These are phyloP conservation scores for Aurelia aurita DNA, from an alignment of 30 jellyfish, hydroid and myxozoan species.

Conservation along the genomic window DNA sequence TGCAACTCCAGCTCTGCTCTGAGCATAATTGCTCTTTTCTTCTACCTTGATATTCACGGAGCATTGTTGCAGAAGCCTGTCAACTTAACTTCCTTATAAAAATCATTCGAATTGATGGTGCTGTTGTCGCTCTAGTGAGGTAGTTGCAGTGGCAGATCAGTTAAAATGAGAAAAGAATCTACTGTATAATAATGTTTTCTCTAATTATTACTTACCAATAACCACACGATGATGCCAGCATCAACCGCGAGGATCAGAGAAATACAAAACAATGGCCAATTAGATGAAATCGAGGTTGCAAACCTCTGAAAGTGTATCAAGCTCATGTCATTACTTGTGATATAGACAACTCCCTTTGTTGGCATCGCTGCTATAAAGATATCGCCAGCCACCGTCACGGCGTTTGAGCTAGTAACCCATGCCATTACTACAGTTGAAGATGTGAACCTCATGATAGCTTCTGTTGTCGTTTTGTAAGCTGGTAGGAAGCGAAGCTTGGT, in stretches of 20 bases:
- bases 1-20: too few relatives aligned
- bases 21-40: too few relatives aligned
- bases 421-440: constrained; percentile 42
- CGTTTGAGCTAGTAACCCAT: constrained; percentile 12
- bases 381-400: constrained; percentile 34
- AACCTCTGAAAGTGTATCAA: constrained; percentile 41
- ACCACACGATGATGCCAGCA: constrained; percentile 72
- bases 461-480: constrained; percentile 44
- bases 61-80: too few relatives aligned
- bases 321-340: constrained; percentile 47
- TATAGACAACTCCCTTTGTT: constrained; percentile 52
- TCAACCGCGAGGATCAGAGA: constrained; percentile 57
- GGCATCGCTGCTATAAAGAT: constrained; percentile 15
- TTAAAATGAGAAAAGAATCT: too few relatives aligned
- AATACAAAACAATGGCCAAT: constrained; percentile 68
- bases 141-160: too few relatives aligned
- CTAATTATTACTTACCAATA: constrained; percentile 32
- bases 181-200: too few relatives aligned
- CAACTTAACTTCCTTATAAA: too few relatives aligned
- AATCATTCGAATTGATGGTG: too few relatives aligned
- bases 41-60: too few relatives aligned
- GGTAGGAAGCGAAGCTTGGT: constrained; percentile 37
- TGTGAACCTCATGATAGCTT: constrained; percentile 9
- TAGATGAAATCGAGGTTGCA: constrained; percentile 46
- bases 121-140: too few relatives aligned